Evolutionary conservation across 2,113 vertebrate genomes (phyloP).

Genomic region (Hipposideros armiger): DNA sequence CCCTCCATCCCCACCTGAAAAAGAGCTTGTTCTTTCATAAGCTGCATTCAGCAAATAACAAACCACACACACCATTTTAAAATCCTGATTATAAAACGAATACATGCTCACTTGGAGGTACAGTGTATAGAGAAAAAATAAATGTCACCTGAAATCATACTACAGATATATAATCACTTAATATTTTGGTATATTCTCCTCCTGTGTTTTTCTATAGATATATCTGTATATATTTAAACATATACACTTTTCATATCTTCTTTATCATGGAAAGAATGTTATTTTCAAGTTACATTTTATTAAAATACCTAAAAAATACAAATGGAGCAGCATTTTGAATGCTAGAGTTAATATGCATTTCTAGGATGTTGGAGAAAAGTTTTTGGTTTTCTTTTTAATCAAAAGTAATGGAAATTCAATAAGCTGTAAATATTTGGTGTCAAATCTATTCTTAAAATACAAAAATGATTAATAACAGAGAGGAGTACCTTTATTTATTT

Average conservation of each 20-base stretch:
- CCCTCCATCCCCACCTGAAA: constrained; percentile 63
- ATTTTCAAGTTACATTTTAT: constrained; percentile 44
- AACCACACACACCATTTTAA: neutral
- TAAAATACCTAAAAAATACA: constrained; percentile 20
- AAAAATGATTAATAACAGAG: neutral
- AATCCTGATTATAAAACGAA: neutral
- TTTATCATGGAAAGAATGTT: neutral
- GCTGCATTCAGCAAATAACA: neutral
- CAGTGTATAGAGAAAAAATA: constrained; percentile 28
- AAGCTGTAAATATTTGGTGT: neutral
- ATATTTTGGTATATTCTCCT: neutral
- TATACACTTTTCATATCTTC: neutral
- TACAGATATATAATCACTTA: neutral
- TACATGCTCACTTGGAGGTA: neutral
- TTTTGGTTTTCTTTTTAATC: constrained; percentile 33
- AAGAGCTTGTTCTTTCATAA: neutral
- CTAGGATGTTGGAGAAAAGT: neutral
- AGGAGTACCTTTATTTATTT: neutral
- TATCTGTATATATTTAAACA: neutral
- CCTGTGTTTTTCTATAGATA: neutral
- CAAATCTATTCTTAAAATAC: constrained; percentile 26
- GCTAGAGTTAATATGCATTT: constrained; percentile 21
- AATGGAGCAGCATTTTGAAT: constrained; percentile 39
- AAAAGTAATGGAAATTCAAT: constrained; percentile 23
- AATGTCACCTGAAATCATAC: neutral